These are phyloP conservation scores for Adela reaumurella DNA, from an alignment of 2,888 invertebrate species.

Conservation along the genomic window DNA sequence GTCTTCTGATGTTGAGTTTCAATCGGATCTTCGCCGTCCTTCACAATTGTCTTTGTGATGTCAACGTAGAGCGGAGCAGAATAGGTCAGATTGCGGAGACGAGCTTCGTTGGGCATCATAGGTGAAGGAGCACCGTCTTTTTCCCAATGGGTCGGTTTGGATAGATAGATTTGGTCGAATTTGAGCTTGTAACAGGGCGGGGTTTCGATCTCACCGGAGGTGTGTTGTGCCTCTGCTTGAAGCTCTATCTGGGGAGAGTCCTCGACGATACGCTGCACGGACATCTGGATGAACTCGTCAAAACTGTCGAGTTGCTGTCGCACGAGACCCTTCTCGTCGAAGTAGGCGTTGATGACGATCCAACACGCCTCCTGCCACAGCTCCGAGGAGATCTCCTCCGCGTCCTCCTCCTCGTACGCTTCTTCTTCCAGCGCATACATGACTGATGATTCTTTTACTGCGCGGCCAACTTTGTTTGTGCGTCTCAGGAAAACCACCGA, in stretches of 20 bases:
- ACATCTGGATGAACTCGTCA: constrained; percentile 99
- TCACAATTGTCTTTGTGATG: constrained; percentile 93
- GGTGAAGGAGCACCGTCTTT: constrained; percentile 99
- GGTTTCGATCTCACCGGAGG: constrained; percentile 86
- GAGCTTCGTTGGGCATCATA: constrained; percentile 99
- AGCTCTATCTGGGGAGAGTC: constrained; percentile 98
- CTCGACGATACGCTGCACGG: constrained; percentile 98
- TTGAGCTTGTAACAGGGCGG: constrained; percentile 91
- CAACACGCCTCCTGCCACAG: constrained; percentile 99
- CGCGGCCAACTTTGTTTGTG: no score
- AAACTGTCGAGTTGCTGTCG: constrained; percentile 98
- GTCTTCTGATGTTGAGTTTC: constrained; percentile 76
- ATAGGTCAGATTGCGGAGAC: constrained; percentile 94
- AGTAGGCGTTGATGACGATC: constrained; percentile 99
- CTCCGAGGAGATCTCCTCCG: constrained; percentile 95
- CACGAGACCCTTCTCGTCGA: constrained; percentile 99
- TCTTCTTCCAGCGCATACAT: constrained; percentile 55
- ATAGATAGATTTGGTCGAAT: constrained; percentile 98
- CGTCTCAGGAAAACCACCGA: no score
- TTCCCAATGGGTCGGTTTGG: constrained; percentile 99
- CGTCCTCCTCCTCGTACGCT: constrained; percentile 79
- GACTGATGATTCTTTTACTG: not conserved
- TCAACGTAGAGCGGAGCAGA: constrained; percentile 99
- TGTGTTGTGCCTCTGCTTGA: constrained; percentile 96
- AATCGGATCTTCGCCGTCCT: constrained; percentile 85